A percentile compares a stretch with the other conserved stretches of the same genome.
Evolutionary conservation across 1,140 invertebrate species (phyloP).

Genomic region (Zophobas atratus): DNA sequence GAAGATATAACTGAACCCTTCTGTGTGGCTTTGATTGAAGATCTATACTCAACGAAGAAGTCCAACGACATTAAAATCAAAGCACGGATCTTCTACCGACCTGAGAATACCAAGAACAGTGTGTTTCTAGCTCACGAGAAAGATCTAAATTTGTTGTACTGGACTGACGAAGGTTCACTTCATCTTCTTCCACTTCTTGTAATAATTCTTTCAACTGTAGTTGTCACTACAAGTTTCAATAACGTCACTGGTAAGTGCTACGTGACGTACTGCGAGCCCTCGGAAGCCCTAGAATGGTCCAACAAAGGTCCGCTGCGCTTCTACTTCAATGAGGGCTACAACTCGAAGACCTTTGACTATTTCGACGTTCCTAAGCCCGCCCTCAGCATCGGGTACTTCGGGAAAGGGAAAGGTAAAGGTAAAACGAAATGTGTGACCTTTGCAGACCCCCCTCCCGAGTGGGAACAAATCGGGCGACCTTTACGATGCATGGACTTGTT

Average conservation of each 20-base stretch:
- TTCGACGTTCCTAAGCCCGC: slow-evolving; percentile 76
- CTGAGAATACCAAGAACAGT: slow-evolving; percentile 81
- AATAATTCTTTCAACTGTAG: no score
- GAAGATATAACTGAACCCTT: slow-evolving; percentile 83
- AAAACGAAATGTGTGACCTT: slow-evolving; percentile 68
- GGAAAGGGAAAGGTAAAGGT: slow-evolving; percentile 77
- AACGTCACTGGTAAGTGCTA: slow-evolving; percentile 76
- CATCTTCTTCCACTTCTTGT: no score
- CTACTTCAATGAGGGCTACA: slow-evolving; percentile 83
- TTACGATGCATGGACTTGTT: slow-evolving; percentile 87
- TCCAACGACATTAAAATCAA: slow-evolving; percentile 76
- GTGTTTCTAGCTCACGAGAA: slow-evolving; percentile 71
- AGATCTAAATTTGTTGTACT: slow-evolving; percentile 85
- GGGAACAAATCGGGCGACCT: slow-evolving; percentile 68
- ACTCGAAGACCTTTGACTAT: slow-evolving; percentile 73
- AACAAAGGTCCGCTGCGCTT: slow-evolving; percentile 79
- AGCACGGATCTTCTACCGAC: slow-evolving; percentile 83
- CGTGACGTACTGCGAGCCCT: slow-evolving; percentile 73
- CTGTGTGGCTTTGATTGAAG: slow-evolving; percentile 68
- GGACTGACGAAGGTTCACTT: slow-evolving; percentile 78
- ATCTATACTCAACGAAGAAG: slow-evolving; percentile 51
- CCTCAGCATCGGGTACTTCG: slow-evolving; percentile 71
- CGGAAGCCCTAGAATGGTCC: slow-evolving; percentile 74
- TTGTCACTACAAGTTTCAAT: slow-evolving; percentile 61
- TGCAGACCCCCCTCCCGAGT: slow-evolving; percentile 58